Percentiles rank a stretch among this genome's conserved stretches.
These are phyloP conservation scores for Charaxes varanes DNA, from an alignment of 1,140 invertebrate species.

Conservation along the genomic window DNA sequence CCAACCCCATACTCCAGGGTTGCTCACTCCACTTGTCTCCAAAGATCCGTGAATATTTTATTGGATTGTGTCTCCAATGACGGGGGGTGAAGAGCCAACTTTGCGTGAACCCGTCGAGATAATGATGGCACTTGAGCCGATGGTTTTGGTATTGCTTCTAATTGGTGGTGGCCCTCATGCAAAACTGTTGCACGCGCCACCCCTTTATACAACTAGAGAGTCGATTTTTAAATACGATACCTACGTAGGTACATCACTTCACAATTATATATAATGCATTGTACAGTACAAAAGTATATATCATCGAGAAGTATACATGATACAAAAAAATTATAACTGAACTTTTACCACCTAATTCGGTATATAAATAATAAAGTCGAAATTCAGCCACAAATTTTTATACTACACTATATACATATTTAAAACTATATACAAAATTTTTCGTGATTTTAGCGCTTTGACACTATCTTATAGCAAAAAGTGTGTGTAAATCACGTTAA, in stretches of 20 bases:
- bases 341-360: too few relatives aligned
- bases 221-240: slow-evolving; percentile 14
- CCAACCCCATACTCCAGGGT: slow-evolving; percentile 65
- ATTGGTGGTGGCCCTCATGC: slow-evolving; percentile 63
- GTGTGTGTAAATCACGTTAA: too few relatives aligned
- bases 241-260: not conserved
- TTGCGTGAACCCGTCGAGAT: slow-evolving; percentile 43
- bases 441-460: too few relatives aligned
- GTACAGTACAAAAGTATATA: too few relatives aligned
- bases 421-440: too few relatives aligned
- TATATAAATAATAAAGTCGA: too few relatives aligned
- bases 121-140: slow-evolving; percentile 69
- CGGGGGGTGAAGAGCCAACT: slow-evolving; percentile 38
- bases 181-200: slow-evolving; percentile 70
- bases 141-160: slow-evolving; percentile 68
- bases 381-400: too few relatives aligned
- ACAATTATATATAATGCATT: too few relatives aligned
- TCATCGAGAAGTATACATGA: too few relatives aligned
- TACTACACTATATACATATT: too few relatives aligned
- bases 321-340: too few relatives aligned
- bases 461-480: too few relatives aligned
- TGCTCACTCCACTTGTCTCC: slow-evolving; percentile 73
- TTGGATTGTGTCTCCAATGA: slow-evolving; percentile 48
- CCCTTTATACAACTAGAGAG: slow-evolving; percentile 41
- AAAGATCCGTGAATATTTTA: slow-evolving; percentile 62